Evolutionary conservation across 1,140 invertebrate species (phyloP), one percentile per base, ranked within the genome.

Genomic region (Apocrypta bakeri): DNA sequence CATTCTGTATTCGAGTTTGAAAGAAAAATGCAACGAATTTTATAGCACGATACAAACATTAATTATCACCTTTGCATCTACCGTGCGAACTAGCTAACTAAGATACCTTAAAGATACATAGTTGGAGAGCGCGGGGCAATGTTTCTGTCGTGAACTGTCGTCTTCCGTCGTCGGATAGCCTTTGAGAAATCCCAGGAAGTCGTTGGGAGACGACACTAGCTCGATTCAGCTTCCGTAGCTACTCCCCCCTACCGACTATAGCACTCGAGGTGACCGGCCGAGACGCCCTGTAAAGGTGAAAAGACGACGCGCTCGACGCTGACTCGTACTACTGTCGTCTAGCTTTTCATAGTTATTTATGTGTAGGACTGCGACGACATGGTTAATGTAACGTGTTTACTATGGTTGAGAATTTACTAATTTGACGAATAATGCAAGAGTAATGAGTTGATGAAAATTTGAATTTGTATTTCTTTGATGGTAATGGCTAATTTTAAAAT

Each of bases 151-250:
- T 24, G 63, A 64, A 64, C 25, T 25, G 25, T 17, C 25, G 63
- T 12, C 42, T 48, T 48, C 42, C 42, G 42, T 48, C 42, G 68
- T 33, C 68, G 68, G 31, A 21, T 17, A 33, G 68, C 29, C 68
- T 24, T 69, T 69, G 68, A 69, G 68, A 69, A 69, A 69, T 69
- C 68, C 31, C 31, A 69, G 31, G 68, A 69, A 33, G 68, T 69
- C 29, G 31, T 69, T 14, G 6, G 42, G 68, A 21, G 27, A 12
- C 31, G 68, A 8, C 2, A 17, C 68, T 27, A 21, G 31, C 68
- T 69, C 31, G 68, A 69, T 69, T 29, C 17, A 69, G 31, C 17
- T 69, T 69, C 27, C 27, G 25, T 4, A 69, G 63, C 42, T 17
- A 17, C 42, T 42, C 9, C 40, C 40, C 40, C 40, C 40, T 14